Evolutionary conservation across 2,113 vertebrate genomes (phyloP), one percentile per base, ranked within the genome.

Genomic region (Daphoenositta chrysoptera): DNA sequence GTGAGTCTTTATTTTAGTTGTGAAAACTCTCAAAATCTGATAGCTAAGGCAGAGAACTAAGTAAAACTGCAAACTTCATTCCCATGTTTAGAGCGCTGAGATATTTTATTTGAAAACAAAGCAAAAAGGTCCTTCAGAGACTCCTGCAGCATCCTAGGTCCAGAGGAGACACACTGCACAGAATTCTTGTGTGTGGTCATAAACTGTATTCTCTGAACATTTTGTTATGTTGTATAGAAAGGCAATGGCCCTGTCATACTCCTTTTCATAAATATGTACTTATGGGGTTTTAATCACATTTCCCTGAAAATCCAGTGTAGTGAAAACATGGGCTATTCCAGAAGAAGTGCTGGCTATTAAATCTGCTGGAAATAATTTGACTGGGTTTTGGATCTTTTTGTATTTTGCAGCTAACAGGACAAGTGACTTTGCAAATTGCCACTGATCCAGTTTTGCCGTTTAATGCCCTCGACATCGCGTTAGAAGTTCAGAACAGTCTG

Each of bases 401-500:
- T 97, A 93, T 97, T 83, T 98, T 98, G 91, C 98, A 99, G 99
- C 98, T 99, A 95, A 99, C 99, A 76, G 98, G 98, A 92, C 99
- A 99, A 97, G 98, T 99, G 95, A 97, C 99, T 97, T 98, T 99
- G 61, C 97, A 98, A 77, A 98, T 99, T 96, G 98, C 98, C 94
- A 98, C 9, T 37, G 99, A 98, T 91, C 98, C 99, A 0, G 99
- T 99, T 96, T 97, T 99, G 95, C 99, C 99, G 2, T 99, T 99
- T 96, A 99, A 97, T 96, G 98, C 99, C 90, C 98, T 99, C 51
- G 99, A 99, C 96, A 97, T 99, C 44, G 99, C 98, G 2, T 97
- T 99, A 97, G 98, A 99, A 97, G 97, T 99, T 96, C 99, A 99
- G 96, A 99, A 98, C 96, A 99, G 97, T 89, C 99, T 99, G 76